Evolutionary conservation across 2,888 invertebrate species (phyloP), one percentile per base, ranked within the genome.

Genomic region (Metallyticus violacea): DNA sequence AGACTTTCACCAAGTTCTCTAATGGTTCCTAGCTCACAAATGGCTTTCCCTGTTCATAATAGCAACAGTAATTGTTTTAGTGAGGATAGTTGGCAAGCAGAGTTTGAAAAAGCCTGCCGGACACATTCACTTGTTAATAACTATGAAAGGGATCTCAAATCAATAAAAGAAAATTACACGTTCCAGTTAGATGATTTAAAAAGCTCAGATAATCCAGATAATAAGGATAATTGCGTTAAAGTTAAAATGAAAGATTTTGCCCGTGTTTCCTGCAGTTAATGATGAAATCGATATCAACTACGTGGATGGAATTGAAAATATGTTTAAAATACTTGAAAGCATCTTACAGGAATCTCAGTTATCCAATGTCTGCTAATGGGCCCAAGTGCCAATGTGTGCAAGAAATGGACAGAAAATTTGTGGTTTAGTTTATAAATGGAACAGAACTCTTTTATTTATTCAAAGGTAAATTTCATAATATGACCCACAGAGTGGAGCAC

Each of bases 171-270:
- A 89, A 93, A 93, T 88, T 94, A 94, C 89, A 92, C 93, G 1
- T 93, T 93, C 0, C 91, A 94, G 77, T 89, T 95, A 29, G 93
- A 93, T 85, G 94, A 95, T 88, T 92, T 95, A 88, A 92, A 94
- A 9, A 92, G 90, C 9, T 89, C 92, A 27, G 86, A 86, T 26
- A 82, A 79, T 22, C 88, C 86, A 15, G 81, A 85, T 25, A 81
- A 86, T 15, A 85, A 79, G 27, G 87, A 89, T 9, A 81, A 88
- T 7, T 96, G 95, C 95, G 94, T 94, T 0, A 93, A 94, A 26
- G 96, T 98, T 1, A 95, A 95, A 89, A 95, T 99, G 94, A 99
- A 99, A 88, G 99, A 99, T 91, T 99, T 99, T 91, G 97, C 98
- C 0, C 99, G 97, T 96, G 0, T 97, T 96, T 92, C 95, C 96